Conservation (phyloP, 2,797 vertebrate genomes). For the Sebastiscus tertius region DNA sequence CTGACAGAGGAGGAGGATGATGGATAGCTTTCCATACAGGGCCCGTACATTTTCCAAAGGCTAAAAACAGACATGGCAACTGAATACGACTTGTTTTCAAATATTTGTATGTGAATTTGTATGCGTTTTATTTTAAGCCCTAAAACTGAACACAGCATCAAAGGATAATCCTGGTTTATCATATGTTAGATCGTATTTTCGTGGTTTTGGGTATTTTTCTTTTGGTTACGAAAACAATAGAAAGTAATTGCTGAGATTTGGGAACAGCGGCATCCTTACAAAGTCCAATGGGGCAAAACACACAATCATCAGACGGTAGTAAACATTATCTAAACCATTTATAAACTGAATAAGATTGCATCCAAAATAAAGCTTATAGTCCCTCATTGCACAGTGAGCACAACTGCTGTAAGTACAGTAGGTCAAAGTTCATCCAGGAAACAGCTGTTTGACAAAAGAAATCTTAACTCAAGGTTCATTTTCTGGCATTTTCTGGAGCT, state of each 20-base stretch:
- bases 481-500: background rate
- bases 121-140: conserved; percentile 7
- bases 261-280: background rate
- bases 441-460: background rate
- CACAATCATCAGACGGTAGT: no score
- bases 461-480: background rate
- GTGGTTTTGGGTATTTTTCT: background rate
- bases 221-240: background rate
- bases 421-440: background rate
- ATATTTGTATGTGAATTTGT: background rate
- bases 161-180: background rate
- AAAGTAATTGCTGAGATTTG: background rate
- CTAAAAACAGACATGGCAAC: conserved; percentile 49
- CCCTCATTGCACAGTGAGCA: background rate
- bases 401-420: background rate
- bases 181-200: background rate
- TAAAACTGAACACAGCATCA: background rate
- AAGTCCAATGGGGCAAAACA: background rate
- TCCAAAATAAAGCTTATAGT: background rate
- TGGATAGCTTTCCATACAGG: conserved; percentile 49
- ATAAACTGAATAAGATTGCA: background rate
- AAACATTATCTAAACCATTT: background rate
- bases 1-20: conserved; percentile 46
- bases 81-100: conserved; percentile 15
- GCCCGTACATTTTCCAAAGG: conserved; percentile 46